Evolutionary conservation across 2,113 vertebrate genomes (phyloP), one percentile per base, ranked within the genome.

Genomic region (Callipepla squamata): DNA sequence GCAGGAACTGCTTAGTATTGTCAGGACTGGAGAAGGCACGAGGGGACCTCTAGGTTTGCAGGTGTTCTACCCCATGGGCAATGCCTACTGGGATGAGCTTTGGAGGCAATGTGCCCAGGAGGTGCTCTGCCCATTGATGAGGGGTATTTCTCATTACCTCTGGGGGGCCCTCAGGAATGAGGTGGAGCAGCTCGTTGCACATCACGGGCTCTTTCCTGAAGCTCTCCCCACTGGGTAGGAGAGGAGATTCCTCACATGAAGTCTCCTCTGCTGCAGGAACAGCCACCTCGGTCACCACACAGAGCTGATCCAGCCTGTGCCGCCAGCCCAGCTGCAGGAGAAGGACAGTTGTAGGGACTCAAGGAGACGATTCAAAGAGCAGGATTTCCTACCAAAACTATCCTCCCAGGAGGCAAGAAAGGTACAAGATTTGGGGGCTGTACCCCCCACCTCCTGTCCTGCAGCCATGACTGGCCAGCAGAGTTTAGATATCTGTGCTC

Each of bases 301-400:
- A 81, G 20, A 98, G 75, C 86, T 97, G 93, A 68, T 95, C 94
- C 93, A 98, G 67, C 65, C 92, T 96, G 62, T 72, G 93, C 90
- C 45, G 91, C 90, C 96, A 80, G 85, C 80, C 68, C 2, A 81
- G 57, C 97, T 98, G 84, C 10, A 75, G 95, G 76, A 74, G 45
- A 94, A 40, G 69, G 42, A 85, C 42, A 58, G 70, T 34, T 47
- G 4, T 17, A 13, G 28, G n/a, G 4, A 28, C 63, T 34, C 45
- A 32, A 36, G 42, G 7, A 67, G 9, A 82, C 63, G 26, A 19
- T 62, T 62, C 8, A n/a, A 36, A 69, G 21, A n/a, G 3, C 32
- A 42, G 0, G 0, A 18, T n/a, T 68, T 36, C 16, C 22, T 57
- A 38, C 44, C 23, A 40, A 34, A 73, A 7, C 51, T 59, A 47